Evolutionary conservation across 2,888 invertebrate species (phyloP).

Genomic region (Adineta ricciae): DNA sequence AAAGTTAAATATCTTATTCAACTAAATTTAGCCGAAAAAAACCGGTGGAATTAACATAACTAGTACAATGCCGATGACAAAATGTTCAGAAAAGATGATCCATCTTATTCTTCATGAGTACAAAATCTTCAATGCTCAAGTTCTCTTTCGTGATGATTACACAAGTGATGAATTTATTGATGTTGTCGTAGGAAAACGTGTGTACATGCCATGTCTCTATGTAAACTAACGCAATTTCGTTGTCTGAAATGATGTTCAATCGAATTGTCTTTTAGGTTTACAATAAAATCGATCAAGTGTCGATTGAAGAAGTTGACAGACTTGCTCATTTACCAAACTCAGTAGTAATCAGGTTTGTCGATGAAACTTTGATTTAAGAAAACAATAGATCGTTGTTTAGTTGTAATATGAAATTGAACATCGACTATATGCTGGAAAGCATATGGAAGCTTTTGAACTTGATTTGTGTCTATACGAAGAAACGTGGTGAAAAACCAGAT

Average conservation of each 20-base stretch:
- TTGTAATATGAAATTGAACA: conserved; percentile 95
- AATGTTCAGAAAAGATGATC: conserved; percentile 88
- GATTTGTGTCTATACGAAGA: conserved; percentile 94
- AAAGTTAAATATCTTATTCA: conserved; percentile 12
- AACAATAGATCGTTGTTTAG: conserved; percentile 61
- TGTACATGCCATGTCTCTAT: conserved; percentile 90
- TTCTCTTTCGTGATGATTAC: conserved; percentile 88
- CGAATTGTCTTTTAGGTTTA: conserved; percentile 57
- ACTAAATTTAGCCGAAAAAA: conserved; percentile 65
- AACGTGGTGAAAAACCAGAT: conserved; percentile 90
- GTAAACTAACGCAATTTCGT: conserved; percentile 48
- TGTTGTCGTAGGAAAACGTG: conserved; percentile 86
- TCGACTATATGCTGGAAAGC: conserved; percentile 79
- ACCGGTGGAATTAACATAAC: conserved; percentile 93
- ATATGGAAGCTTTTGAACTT: conserved; percentile 87
- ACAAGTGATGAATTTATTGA: conserved; percentile 92
- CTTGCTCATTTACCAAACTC: conserved; percentile 76
- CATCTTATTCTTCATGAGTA: conserved; percentile 96
- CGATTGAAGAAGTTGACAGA: conserved; percentile 91
- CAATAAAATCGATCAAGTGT: conserved; percentile 99
- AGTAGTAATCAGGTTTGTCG: conserved; percentile 75
- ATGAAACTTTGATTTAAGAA: background rate
- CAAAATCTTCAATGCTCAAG: conserved; percentile 63
- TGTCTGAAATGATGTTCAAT: background rate
- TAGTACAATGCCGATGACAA: conserved; percentile 80